Base-by-base conservation (phyloP, 2,113 vertebrate species). In the Tretioscincus oriximinensis region DNA sequence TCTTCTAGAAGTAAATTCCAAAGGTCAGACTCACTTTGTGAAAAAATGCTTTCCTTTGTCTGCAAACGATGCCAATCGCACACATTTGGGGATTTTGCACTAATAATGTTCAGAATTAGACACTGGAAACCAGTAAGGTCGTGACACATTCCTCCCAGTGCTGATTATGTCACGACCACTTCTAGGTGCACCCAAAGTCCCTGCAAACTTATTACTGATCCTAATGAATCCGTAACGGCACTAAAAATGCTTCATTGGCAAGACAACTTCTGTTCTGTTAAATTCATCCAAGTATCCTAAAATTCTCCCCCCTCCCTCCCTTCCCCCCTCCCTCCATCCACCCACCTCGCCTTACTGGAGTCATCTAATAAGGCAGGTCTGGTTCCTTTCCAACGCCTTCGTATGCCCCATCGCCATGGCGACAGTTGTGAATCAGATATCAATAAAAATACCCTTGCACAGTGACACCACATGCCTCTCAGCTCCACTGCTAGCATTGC, bases 401-500 rank as follows among this genome's bases (percentile, higher is more conserved):
- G 75, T 91, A 83, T 84, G 86, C 87, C 81, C 75, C 84, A 93
- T 96, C 76, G 83, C 95, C 93, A 95, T 96, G 94, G 95, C 89
- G 92, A 96, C 90, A 80, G 88, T 82, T 86, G 88, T 92, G 93
- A 93, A 92, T 94, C 95, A 94, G 93, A 92, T 84, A 93, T 91
- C 95, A 95, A 95, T 95, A 95, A 93, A 96, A 95, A 95, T 94
- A 95, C 90, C 92, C 92, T 85, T 81, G 84, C 88, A 7, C 88
- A 90, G 86, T 90, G 90, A 87, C 74, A 92, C 93, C 94, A 93
- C 94, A 93, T 92, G 94, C 92, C 92, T 80, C 89, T 87, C 63
- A 88, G 88, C 87, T 83, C 78, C 0, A 0, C 86, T 92, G 93
- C 93, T 93, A 94, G 74, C 84, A 80, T 0, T 0, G 66, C 83